A percentile compares a stretch with the other conserved stretches of the same genome.
Conservation (phyloP, 2,797 vertebrate genomes). For the Kryptolebias ocellatus region DNA sequence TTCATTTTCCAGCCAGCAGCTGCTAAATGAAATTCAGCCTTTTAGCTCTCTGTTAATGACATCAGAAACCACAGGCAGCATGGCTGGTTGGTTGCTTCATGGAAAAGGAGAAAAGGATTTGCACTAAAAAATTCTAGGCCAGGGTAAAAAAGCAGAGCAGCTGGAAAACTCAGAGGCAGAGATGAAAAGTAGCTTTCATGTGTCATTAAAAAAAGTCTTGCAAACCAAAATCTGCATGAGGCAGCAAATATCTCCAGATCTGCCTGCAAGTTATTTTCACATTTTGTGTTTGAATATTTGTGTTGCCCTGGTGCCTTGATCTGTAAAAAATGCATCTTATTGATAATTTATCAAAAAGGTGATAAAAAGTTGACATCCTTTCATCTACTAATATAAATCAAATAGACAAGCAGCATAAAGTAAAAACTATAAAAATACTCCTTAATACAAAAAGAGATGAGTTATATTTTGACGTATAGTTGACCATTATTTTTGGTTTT, state of each 20-base stretch:
- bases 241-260: conserved; percentile 54
- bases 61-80: conserved; percentile 55
- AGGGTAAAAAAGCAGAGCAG: neutral
- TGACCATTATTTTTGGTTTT: conserved; percentile 9
- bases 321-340: conserved; percentile 30
- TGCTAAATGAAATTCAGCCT: conserved; percentile 65
- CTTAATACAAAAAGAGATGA: too few species aligned
- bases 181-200: conserved; percentile 60
- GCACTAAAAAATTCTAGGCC: conserved; percentile 9
- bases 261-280: conserved; percentile 54
- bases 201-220: conserved; percentile 42
- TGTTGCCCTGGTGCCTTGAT: conserved; percentile 26
- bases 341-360: too few species aligned
- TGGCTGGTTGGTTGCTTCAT: conserved; percentile 26
- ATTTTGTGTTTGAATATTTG: conserved; percentile 62
- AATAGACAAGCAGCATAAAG: too few species aligned
- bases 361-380: neutral
- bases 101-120: conserved; percentile 39
- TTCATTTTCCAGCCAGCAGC: conserved; percentile 53
- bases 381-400: conserved; percentile 12
- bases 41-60: conserved; percentile 57
- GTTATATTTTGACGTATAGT: too few species aligned
- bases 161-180: conserved; percentile 35
- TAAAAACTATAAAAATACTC: too few species aligned
- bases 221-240: conserved; percentile 33